Evolutionary conservation across 2,888 invertebrate genomes (phyloP), one percentile per base, ranked within the genome.

Genomic region (Pinctada fucata): DNA sequence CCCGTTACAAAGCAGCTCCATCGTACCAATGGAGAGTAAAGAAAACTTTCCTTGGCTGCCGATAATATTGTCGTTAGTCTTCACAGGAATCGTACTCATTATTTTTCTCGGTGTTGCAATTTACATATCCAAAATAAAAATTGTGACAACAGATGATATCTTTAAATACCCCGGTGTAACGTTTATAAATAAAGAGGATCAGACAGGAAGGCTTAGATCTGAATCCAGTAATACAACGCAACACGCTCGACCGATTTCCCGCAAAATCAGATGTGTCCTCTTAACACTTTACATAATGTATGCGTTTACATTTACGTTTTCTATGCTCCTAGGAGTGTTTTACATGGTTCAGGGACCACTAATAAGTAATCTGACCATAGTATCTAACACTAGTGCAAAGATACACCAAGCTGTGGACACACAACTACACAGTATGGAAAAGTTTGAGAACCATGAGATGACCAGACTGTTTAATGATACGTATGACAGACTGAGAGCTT

Each of bases 291-390:
- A 90, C 74, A 74, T 90, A 3, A 69, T 86, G 0, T 91, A 91
- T 80, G 89, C 87, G 31, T 50, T 90, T 2, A 73, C 90, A 49
- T 90, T 90, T 79, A 88, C 90, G 31, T 90, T 91, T 76, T 87
- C 88, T 16, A 82, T 88, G 63, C 84, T 89, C 16, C 87, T 90
- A 72, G 87, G 87, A 4, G 66, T 91, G 13, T 82, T 92, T 13
- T 89, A 89, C 76, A 67, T 88, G 50, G 81, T 87, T 4, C 87
- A 89, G 67, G 82, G 83, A 13, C 82, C 87, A 3, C 80, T 83
- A 13, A 77, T 89, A 71, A 75, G 82, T 13, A 83, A 87, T 67
- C 76, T 89, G 16, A 83, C 85, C 2, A 81, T 85, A 13, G 82
- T 86, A 0, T 84, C 86, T 8, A 85, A 88, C 66, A 84, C 88